Evolutionary conservation across 2,113 vertebrate genomes (phyloP), one percentile per base, ranked within the genome.

Genomic region (Gallinago media): DNA sequence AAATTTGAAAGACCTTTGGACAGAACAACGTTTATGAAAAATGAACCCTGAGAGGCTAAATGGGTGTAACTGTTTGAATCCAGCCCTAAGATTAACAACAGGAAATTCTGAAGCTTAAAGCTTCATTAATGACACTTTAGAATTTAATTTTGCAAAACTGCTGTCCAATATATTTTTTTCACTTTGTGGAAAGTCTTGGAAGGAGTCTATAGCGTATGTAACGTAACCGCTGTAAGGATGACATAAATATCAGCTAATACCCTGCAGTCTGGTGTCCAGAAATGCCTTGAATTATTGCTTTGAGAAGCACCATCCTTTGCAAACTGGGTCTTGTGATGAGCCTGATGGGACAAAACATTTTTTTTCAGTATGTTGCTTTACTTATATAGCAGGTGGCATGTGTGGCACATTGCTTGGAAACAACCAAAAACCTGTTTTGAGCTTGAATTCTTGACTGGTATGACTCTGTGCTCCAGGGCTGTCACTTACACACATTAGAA

Each of bases 171-270:
- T 11, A 1, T 22, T 27, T 67, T 44, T 61, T 85, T 59, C 12
- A 42, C 11, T 6, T 85, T 54, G 36, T 77, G 2, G 22, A 58
- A 18, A 46, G 5, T 62, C 9, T 79, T 86, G 31, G 4, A 27
- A 40, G 25, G 11, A 65, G 18, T 25, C 15, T 67, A 22, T 26
- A 38, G 49, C 4, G 0, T 82, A 8, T 8, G 6, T 47, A 68
- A 14, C 3, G 0, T 58, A 81, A n/a, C 22, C 8, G 19, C 18
- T 56, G 14, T 23, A 77, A 34, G 0, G 1, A 46, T 70, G 54
- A 63, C 77, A 49, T 74, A 25, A 72, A 8, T 71, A 67, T 59
- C 25, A 70, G 22, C 4, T 23, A 55, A 47, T 61, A n/a, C 4
- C 3, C 13, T 75, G 22, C 16, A 61, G n/a, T 61, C n/a, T 91